phyloP scores from a whole-genome alignment of 2,888 invertebrate species.

The Mesorhabditis belari region DNA sequence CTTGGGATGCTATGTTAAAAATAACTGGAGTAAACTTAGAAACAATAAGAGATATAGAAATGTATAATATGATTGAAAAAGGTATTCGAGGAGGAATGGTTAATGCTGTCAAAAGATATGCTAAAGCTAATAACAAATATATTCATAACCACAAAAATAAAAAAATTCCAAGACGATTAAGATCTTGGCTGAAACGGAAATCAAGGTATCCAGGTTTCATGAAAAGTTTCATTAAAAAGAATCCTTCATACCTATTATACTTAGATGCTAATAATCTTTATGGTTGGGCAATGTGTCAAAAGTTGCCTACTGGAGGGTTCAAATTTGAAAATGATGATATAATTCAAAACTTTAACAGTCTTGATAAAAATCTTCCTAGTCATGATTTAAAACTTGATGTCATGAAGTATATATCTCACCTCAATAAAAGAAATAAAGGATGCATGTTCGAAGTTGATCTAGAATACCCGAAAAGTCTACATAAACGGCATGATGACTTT shows the following conservation, averaged over 20 bases:
- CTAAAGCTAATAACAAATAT: slow-evolving; percentile 43
- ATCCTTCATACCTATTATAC: not conserved
- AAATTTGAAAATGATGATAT: slow-evolving; percentile 16
- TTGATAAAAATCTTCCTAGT: too few relatives aligned
- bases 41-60: slow-evolving; percentile 36
- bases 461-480: slow-evolving; percentile 53
- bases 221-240: slow-evolving; percentile 19
- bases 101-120: slow-evolving; percentile 17
- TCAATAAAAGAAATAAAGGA: slow-evolving; percentile 27
- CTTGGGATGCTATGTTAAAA: slow-evolving; percentile 41
- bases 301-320: slow-evolving; percentile 41
- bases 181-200: too few relatives aligned
- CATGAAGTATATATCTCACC: slow-evolving; percentile 6
- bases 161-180: too few relatives aligned
- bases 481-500: slow-evolving; percentile 50
- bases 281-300: slow-evolving; percentile 45
- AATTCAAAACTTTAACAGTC: too few relatives aligned
- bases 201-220: too few relatives aligned
- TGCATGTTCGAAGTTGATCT: slow-evolving; percentile 56
- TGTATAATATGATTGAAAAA: slow-evolving; percentile 26
- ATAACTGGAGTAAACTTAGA: slow-evolving; percentile 27
- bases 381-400: too few relatives aligned
- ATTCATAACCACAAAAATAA: too few relatives aligned
- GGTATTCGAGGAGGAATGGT: slow-evolving; percentile 24
- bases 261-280: slow-evolving; percentile 43